These are phyloP conservation scores for Branchellion lobata DNA, from an alignment of 2,888 invertebrate species.

Conservation along the genomic window DNA sequence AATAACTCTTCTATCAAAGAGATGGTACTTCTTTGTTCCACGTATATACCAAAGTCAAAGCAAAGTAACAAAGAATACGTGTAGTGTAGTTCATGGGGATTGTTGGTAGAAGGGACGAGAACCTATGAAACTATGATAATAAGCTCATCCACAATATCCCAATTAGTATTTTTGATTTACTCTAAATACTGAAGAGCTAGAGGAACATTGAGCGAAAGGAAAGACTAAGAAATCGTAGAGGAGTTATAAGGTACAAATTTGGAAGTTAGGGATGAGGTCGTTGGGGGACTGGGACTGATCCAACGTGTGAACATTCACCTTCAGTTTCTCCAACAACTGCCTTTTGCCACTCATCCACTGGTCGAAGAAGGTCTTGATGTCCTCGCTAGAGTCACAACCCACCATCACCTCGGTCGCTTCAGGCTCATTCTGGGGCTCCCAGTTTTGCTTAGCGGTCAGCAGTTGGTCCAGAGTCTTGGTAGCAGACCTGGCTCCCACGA, in stretches of 20 bases:
- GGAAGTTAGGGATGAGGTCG: not conserved
- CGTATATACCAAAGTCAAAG: no score
- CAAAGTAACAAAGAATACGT: no score
- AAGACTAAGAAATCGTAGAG: not conserved
- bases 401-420: not conserved
- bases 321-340: conserved; percentile 6
- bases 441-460: conserved; percentile 28
- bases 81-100: no score
- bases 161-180: no score
- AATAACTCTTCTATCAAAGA: no score
- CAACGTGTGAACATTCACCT: not conserved
- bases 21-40: no score
- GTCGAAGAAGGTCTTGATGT: not conserved
- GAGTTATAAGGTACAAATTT: not conserved
- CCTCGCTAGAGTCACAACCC: not conserved
- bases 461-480: conserved; percentile 20
- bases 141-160: no score
- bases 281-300: not conserved
- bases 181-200: no score
- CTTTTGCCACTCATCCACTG: conserved; percentile 17
- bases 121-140: no score
- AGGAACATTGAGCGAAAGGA: no score
- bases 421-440: conserved; percentile 5
- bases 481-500: not conserved
- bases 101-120: no score